Evolutionary conservation across 2,888 invertebrate genomes (phyloP), one percentile per base, ranked within the genome.

Genomic region (Ischnura elegans): DNA sequence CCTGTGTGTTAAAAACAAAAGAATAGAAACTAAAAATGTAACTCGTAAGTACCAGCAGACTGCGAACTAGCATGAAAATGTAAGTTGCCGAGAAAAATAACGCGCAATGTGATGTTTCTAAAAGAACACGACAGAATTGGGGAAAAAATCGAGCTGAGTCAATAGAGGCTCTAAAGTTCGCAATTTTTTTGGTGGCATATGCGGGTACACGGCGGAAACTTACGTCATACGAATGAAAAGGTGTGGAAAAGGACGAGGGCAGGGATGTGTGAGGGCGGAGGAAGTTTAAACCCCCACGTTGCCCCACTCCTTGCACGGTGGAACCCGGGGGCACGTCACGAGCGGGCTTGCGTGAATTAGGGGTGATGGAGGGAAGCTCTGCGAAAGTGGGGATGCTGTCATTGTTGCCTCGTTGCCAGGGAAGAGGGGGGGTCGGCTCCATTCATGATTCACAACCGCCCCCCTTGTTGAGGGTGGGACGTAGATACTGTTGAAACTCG

Each of bases 371-470:
- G n/a, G n/a, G 51, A 51, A 51, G 51, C 6, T 10, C 36, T 76
- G 76, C 76, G 76, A 76, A 76, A 76, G 76, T 2, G 36, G 76
- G 4, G 76, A 76, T 76, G 76, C 36, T 76, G 76, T 76, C 76
- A 76, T 76, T 76, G 76, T 76, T 76, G 76, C 76, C 76, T 36
- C 76, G 76, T 76, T 76, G 76, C 76, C 76, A 76, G n/a, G 76
- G 36, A 13, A 13, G 21, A 6, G 76, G 76, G 29, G 36, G 51
- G 51, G 51, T 1, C 51, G 51, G 8, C 16, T 10, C 0, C 8
- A 51, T n/a, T n/a, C n/a, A n/a, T n/a, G n/a, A n/a, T n/a, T n/a
- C n/a, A n/a, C n/a, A n/a, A n/a, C n/a, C n/a, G n/a, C n/a, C n/a
- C n/a, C n/a, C n/a, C n/a, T n/a, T n/a, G 61, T 61, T 4, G 61